Evolutionary conservation across 2,113 vertebrate genomes (phyloP).

Genomic region (Spea multiplicata): DNA sequence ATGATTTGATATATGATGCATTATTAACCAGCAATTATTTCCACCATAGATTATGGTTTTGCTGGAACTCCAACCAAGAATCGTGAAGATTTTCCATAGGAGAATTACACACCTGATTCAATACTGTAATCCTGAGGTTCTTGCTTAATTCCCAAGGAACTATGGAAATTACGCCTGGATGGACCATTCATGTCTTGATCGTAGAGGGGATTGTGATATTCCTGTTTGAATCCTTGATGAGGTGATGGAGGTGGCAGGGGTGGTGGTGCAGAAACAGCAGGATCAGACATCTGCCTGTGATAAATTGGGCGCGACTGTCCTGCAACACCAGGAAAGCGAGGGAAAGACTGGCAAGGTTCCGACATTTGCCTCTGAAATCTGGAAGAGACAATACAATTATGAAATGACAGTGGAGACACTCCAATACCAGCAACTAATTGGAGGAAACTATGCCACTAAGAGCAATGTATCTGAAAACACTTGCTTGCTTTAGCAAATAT

Average conservation of each 20-base stretch:
- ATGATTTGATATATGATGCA: too few relatives aligned
- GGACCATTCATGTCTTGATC: slow-evolving; percentile 61
- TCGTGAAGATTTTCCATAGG: too few relatives aligned
- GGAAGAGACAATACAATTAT: background rate
- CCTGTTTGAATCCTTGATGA: slow-evolving; percentile 88
- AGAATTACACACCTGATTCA: slow-evolving; percentile 76
- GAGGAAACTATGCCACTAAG: too few relatives aligned
- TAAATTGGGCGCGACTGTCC: slow-evolving; percentile 71
- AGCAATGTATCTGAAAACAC: too few relatives aligned
- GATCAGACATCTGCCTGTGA: slow-evolving; percentile 71
- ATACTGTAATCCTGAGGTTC: slow-evolving; percentile 86
- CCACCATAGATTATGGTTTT: too few relatives aligned
- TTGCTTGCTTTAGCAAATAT: too few relatives aligned
- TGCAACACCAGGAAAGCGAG: slow-evolving; percentile 72
- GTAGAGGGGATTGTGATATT: slow-evolving; percentile 80
- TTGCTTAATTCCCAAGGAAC: slow-evolving; percentile 69
- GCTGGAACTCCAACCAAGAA: too few relatives aligned
- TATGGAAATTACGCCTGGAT: background rate
- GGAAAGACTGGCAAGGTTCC: slow-evolving; percentile 80
- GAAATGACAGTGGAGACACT: too few relatives aligned
- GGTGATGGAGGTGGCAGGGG: slow-evolving; percentile 82
- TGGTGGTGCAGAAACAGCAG: slow-evolving; percentile 78
- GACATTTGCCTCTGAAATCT: slow-evolving; percentile 66
- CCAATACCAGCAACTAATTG: too few relatives aligned
- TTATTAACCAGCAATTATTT: too few relatives aligned